Percentiles rank a stretch among this genome's conserved stretches.
Evolutionary conservation across 2,888 invertebrate genomes (phyloP).

Genomic region (Agapostemon virescens): DNA sequence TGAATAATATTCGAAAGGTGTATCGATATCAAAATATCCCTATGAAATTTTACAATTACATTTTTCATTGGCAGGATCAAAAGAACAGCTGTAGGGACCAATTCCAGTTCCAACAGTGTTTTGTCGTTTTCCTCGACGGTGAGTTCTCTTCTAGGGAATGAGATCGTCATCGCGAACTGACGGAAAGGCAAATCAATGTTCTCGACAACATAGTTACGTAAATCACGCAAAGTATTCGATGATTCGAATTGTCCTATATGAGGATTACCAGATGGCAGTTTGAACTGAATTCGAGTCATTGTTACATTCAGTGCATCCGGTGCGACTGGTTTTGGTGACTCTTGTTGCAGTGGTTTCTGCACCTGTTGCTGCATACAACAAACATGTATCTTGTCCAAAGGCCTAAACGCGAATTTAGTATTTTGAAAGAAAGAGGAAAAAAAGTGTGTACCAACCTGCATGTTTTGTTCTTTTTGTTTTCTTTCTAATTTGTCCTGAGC

Average conservation of each 20-base stretch:
- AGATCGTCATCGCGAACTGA: conserved; percentile 88
- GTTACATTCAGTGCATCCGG: conserved; percentile 76
- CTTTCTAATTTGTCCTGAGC: conserved; percentile 91
- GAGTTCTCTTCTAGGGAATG: conserved; percentile 89
- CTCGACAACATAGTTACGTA: conserved; percentile 82
- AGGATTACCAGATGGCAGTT: conserved; percentile 90
- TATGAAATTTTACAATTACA: conserved; percentile 59
- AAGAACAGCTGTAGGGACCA: conserved; percentile 89
- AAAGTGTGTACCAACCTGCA: conserved; percentile 65
- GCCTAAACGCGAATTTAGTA: conserved; percentile 3
- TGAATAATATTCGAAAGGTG: conserved; percentile 21
- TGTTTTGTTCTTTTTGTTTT: conserved; percentile 78
- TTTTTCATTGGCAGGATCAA: conserved; percentile 85
- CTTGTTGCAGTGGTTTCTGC: conserved; percentile 49
- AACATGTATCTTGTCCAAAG: conserved; percentile 19
- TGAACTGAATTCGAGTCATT: conserved; percentile 90
- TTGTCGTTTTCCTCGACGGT: conserved; percentile 81
- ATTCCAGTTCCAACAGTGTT: conserved; percentile 85
- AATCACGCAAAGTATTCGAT: conserved; percentile 84
- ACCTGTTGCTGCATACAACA: conserved; percentile 59
- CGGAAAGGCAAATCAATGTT: conserved; percentile 82
- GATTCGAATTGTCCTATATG: conserved; percentile 88
- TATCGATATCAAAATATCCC: conserved; percentile 2
- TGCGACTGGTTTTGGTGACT: conserved; percentile 44
- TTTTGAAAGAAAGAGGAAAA: neutral